A percentile compares a stretch with the other conserved stretches of the same genome.
phyloP scores from a whole-genome alignment of 2,113 vertebrate species.

The Opisthocomus hoazin region DNA sequence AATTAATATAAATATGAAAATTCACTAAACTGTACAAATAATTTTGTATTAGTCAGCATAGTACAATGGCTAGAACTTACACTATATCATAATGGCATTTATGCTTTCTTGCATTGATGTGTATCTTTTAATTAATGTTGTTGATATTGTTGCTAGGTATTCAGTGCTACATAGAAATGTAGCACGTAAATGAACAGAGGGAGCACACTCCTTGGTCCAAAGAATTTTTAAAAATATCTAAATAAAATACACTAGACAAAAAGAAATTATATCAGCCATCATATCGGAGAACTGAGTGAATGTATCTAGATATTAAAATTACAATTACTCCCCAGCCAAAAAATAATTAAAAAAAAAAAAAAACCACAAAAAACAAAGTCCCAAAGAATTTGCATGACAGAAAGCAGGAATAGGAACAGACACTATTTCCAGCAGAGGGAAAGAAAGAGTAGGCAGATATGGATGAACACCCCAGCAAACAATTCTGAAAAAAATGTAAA shows the following conservation, averaged over 20 bases:
- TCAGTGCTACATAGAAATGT: background rate
- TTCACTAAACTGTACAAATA: background rate
- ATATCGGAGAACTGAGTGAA: background rate
- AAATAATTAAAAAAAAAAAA: no score
- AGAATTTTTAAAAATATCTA: background rate
- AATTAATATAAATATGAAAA: background rate
- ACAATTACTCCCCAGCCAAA: background rate
- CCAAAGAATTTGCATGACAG: background rate
- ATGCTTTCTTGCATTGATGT: background rate
- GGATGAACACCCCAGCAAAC: background rate
- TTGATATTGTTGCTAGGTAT: background rate
- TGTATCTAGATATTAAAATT: background rate
- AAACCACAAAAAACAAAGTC: background rate
- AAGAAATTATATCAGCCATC: background rate
- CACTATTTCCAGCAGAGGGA: background rate
- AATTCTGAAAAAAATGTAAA: background rate
- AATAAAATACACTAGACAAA: background rate
- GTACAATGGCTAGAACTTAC: background rate
- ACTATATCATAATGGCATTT: background rate
- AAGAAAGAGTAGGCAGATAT: background rate
- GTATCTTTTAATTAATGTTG: background rate
- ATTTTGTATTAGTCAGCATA: background rate
- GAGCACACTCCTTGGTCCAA: background rate
- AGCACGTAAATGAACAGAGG: background rate
- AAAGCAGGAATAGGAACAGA: background rate